Evolutionary conservation across 2,888 invertebrate genomes (phyloP).

Genomic region (Heterodera filipjevi): DNA sequence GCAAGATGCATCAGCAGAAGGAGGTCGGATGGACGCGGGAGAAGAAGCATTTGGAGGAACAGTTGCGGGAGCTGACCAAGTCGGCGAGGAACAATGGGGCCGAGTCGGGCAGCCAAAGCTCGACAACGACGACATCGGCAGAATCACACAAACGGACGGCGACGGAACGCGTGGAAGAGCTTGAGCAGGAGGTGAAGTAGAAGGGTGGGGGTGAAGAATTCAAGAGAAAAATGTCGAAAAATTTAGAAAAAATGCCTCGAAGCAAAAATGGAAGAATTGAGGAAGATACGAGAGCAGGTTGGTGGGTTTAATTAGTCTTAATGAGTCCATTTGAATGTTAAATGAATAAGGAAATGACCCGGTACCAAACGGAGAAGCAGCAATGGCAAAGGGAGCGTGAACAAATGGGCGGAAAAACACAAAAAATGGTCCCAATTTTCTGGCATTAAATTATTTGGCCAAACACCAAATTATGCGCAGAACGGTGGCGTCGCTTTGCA

Average conservation of each 20-base stretch:
- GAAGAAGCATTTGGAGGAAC: slow-evolving; percentile 29
- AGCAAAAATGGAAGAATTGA: slow-evolving; percentile 2
- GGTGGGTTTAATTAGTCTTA: neutral
- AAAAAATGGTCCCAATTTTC: neutral
- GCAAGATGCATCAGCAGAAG: slow-evolving; percentile 28
- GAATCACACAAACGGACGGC: slow-evolving; percentile 1
- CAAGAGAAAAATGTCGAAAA: neutral
- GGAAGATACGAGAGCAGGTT: neutral
- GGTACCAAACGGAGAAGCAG: neutral
- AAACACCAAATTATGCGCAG: neutral
- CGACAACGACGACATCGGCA: neutral
- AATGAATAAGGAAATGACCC: neutral
- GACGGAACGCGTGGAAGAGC: neutral
- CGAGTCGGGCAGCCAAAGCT: slow-evolving; percentile 6
- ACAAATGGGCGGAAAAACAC: neutral
- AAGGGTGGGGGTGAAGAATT: neutral
- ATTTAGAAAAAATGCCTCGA: slow-evolving; percentile 1
- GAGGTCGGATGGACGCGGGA: slow-evolving; percentile 36
- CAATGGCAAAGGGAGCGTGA: slow-evolving; percentile 3
- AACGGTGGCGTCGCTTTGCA: neutral
- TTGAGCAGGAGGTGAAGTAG: neutral
- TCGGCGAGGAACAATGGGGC: neutral
- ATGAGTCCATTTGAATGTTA: neutral
- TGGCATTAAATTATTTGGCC: neutral
- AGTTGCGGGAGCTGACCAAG: slow-evolving; percentile 11